Evolutionary conservation across 2,113 vertebrate genomes (phyloP).

Genomic region (Zosterops borbonicus): DNA sequence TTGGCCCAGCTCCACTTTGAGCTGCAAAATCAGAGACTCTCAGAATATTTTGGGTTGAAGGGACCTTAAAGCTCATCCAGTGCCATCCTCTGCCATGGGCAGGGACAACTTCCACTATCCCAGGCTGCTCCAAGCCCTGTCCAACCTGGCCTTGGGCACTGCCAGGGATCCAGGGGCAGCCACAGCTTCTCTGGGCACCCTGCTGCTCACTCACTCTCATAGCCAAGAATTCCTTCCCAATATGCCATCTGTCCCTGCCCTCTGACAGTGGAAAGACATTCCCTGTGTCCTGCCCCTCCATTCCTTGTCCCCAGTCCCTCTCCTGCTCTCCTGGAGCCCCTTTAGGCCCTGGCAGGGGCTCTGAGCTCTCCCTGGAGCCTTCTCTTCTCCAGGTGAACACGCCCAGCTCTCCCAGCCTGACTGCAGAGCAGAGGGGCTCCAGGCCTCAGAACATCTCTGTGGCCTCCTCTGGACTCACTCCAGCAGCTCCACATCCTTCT

Average conservation of each 20-base stretch:
- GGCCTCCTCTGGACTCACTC: not conserved
- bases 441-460: rapidly evolving
- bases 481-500: not conserved
- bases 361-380: not conserved
- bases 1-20: not conserved
- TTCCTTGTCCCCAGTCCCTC: not conserved
- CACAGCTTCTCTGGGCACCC: not conserved
- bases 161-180: not conserved
- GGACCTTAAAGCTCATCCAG: too few species aligned
- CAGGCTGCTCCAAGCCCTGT: rapidly evolving
- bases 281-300: not conserved
- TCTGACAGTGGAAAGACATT: not conserved
- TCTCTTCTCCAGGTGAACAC: not conserved
- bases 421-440: not conserved
- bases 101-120: not conserved
- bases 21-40: not conserved
- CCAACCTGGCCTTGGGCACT: not conserved
- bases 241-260: not conserved
- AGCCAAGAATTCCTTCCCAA: not conserved
- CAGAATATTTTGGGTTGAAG: not conserved
- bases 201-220: not conserved
- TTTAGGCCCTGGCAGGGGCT: not conserved
- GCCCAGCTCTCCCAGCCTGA: not conserved
- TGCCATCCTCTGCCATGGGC: not conserved
- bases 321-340: not conserved